Conservation (phyloP, 2,888 invertebrate species). For the Zygothrica quintamaculata region DNA sequence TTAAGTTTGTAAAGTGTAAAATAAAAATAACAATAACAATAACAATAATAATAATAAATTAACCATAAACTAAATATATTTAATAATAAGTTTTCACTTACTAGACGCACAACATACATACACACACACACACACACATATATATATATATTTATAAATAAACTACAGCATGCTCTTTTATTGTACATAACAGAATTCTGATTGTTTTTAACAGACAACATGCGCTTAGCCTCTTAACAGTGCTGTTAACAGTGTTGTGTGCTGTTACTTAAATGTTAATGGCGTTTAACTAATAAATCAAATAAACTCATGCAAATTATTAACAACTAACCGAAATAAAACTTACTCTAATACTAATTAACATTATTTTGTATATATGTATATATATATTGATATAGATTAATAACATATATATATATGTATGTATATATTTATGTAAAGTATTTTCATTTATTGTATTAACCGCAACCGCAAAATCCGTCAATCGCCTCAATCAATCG, state of each 20-base stretch:
- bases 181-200: constrained; percentile 3
- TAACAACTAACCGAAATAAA: constrained; percentile 15
- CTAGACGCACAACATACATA: constrained; percentile 10
- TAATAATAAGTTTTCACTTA: not conserved
- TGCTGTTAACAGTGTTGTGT: constrained; percentile 14
- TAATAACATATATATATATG: not conserved
- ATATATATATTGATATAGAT: too few species aligned
- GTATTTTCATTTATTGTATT: constrained; percentile 34
- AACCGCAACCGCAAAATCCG: constrained; percentile 32
- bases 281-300: constrained; percentile 1
- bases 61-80: constrained; percentile 11
- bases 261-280: constrained; percentile 13
- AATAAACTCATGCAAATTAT: too few species aligned
- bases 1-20: constrained; percentile 28
- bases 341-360: too few species aligned
- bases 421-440: constrained; percentile 12
- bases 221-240: too few species aligned
- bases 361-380: not conserved
- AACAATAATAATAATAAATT: constrained; percentile 1
- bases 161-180: constrained; percentile 17
- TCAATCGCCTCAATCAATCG: constrained; percentile 41
- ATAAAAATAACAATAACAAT: not conserved
- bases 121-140: constrained; percentile 3
- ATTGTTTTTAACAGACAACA: too few species aligned
- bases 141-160: not conserved